Conservation (phyloP, 2,113 vertebrate genomes). For the Prietella phreatophila region DNA sequence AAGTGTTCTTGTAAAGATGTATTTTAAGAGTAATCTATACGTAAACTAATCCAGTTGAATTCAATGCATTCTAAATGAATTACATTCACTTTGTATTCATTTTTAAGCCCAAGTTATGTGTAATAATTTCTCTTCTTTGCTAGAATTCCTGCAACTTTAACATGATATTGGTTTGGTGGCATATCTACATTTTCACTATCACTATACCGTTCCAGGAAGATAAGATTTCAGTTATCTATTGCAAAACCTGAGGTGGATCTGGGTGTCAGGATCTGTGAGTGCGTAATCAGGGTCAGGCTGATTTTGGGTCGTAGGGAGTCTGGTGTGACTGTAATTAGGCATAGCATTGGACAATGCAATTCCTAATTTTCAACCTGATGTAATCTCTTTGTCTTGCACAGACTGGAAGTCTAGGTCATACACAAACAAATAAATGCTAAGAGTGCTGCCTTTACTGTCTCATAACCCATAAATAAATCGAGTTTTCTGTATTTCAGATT, state of each 20-base stretch:
- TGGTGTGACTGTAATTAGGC: neutral
- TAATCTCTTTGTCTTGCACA: neutral
- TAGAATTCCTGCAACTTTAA: neutral
- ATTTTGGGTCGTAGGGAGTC: neutral
- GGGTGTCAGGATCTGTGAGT: neutral
- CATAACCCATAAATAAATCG: slow-evolving; percentile 31
- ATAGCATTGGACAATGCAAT: neutral
- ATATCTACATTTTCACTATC: neutral
- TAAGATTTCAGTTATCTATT: neutral
- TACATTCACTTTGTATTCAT: neutral
- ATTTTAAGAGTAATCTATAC: neutral
- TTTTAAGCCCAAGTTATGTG: neutral
- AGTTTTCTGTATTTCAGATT: slow-evolving; percentile 11
- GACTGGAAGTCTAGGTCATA: neutral
- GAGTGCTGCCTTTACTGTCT: neutral
- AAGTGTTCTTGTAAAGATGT: neutral
- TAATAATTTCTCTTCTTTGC: neutral
- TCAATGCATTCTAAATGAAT: neutral
- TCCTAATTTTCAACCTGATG: neutral
- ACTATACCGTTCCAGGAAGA: neutral
- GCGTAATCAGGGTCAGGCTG: neutral
- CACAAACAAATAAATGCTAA: neutral
- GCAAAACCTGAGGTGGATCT: neutral
- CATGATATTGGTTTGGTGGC: neutral
- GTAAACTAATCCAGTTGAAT: neutral